Evolutionary conservation across 2,797 vertebrate genomes (phyloP).

Genomic region (Fistularia commersonii): DNA sequence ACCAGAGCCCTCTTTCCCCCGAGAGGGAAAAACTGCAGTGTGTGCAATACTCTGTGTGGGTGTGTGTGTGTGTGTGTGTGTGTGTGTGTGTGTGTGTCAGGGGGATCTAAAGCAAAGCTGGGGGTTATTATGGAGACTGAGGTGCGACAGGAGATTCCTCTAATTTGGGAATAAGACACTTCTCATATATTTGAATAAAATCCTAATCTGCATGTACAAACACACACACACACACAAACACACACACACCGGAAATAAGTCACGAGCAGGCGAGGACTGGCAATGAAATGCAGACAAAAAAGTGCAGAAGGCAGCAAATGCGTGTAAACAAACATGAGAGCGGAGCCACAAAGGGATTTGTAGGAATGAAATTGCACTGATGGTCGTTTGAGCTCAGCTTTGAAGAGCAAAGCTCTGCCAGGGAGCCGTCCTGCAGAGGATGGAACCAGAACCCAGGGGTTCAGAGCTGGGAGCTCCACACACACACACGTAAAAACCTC

Average conservation of each 20-base stretch:
- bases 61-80: constrained; percentile 35
- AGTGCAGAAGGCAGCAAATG: constrained; percentile 61
- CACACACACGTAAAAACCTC: constrained; percentile 52
- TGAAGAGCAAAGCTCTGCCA: constrained; percentile 64
- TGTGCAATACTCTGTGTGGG: constrained; percentile 61
- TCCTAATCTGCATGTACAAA: constrained; percentile 37
- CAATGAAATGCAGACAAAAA: constrained; percentile 39
- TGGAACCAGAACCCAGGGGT: constrained; percentile 69
- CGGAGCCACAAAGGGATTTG: constrained; percentile 76
- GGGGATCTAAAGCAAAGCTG: constrained; percentile 63
- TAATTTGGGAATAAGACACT: constrained; percentile 74
- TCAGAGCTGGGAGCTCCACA: constrained; percentile 51
- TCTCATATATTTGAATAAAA: constrained; percentile 78
- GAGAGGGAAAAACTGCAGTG: constrained; percentile 67
- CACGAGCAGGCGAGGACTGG: constrained; percentile 47
- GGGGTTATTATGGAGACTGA: constrained; percentile 75
- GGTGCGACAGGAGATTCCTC: constrained; percentile 71
- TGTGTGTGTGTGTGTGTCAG: constrained; percentile 42
- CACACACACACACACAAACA: constrained; percentile 12
- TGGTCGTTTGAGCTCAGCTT: constrained; percentile 71
- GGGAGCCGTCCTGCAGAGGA: constrained; percentile 62
- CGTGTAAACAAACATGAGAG: constrained; percentile 69
- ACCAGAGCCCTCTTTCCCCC: constrained; percentile 73
- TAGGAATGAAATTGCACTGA: constrained; percentile 77
- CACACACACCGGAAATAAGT: no score